These are phyloP conservation scores for Mustela nigripes DNA, from an alignment of 2,113 vertebrate species.

Conservation along the genomic window DNA sequence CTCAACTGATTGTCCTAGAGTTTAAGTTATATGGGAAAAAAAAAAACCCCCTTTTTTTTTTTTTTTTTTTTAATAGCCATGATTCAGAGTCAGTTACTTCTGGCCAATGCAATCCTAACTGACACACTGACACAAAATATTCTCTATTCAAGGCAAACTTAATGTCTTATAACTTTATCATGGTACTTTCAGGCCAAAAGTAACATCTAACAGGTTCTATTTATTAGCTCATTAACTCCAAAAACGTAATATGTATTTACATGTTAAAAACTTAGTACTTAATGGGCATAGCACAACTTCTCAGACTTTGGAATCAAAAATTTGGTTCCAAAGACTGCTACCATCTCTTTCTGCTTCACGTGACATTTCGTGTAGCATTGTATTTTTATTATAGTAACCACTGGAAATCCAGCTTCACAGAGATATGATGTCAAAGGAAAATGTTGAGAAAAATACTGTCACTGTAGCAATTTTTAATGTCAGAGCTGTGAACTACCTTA, in stretches of 20 bases:
- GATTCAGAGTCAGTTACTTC: neutral
- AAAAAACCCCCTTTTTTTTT: neutral
- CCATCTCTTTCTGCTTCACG: neutral
- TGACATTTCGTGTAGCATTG: neutral
- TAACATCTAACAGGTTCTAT: neutral
- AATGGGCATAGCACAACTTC: neutral
- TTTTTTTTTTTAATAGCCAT: slow-evolving; percentile 21
- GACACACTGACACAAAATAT: neutral
- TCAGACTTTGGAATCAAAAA: neutral
- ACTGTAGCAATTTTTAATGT: neutral
- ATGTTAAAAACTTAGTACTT: neutral
- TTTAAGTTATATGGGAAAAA: neutral
- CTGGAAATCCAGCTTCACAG: neutral
- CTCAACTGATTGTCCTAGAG: neutral
- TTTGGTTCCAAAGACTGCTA: neutral
- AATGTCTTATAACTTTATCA: neutral
- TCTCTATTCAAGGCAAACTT: neutral
- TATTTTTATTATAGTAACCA: neutral
- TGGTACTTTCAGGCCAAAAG: neutral
- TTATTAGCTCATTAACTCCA: neutral
- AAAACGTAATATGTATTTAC: neutral
- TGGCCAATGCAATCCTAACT: neutral
- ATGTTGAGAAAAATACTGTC: too few relatives aligned
- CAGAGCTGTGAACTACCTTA: neutral
- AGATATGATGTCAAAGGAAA: neutral